phyloP scores from a whole-genome alignment of 2,113 vertebrate species.

The Accipiter virgatus region DNA sequence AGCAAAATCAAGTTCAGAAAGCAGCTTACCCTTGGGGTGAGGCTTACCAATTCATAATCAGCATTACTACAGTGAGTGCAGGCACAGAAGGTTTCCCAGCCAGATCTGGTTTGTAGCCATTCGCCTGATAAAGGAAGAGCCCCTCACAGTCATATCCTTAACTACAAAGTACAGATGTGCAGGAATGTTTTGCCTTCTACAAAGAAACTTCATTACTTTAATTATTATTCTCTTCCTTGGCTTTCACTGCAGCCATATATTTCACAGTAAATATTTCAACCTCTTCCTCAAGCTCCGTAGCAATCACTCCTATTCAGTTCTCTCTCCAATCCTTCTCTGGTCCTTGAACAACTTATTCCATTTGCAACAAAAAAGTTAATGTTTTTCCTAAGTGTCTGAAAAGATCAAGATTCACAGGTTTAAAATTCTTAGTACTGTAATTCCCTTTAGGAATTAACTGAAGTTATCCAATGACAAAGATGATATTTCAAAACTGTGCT shows the following conservation, averaged over 20 bases:
- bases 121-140: background rate
- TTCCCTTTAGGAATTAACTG: background rate
- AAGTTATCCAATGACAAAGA: background rate
- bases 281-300: background rate
- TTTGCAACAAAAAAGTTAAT: background rate
- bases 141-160: background rate
- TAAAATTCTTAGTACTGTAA: background rate
- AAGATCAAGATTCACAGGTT: background rate
- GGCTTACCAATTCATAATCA: background rate
- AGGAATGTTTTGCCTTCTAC: background rate
- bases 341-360: background rate
- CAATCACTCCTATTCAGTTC: background rate
- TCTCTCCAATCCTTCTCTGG: background rate
- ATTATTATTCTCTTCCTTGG: background rate
- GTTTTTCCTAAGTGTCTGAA: background rate
- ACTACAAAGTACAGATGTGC: background rate
- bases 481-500: background rate
- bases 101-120: background rate
- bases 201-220: background rate
- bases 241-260: background rate
- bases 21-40: background rate
- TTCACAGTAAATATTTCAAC: background rate
- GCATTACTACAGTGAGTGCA: background rate
- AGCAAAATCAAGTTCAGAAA: background rate
- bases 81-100: background rate